These are phyloP conservation scores for Sebastolobus altivelis DNA, from an alignment of 2,797 vertebrate species.

Conservation along the genomic window DNA sequence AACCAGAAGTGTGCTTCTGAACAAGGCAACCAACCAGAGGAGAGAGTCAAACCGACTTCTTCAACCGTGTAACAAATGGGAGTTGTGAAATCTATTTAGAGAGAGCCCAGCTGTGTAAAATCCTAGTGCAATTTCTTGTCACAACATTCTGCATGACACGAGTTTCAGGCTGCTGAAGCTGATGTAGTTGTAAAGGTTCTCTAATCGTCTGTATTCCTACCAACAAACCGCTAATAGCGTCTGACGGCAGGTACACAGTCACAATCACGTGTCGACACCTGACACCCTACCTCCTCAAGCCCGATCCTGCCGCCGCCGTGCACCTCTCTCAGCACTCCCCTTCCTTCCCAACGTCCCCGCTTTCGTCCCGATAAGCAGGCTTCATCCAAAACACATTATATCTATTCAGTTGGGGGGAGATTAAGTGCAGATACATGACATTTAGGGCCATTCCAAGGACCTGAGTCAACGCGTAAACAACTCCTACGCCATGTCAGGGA, in stretches of 20 bases:
- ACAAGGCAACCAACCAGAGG: not conserved
- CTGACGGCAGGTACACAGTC: constrained; percentile 49
- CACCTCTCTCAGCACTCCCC: constrained; percentile 45
- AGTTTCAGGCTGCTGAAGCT: constrained; percentile 30
- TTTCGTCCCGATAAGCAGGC: constrained; percentile 63
- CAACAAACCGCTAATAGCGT: constrained; percentile 48
- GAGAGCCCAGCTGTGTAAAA: constrained; percentile 42
- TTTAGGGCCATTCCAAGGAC: constrained; percentile 77
- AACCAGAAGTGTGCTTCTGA: constrained; percentile 30
- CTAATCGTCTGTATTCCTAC: constrained; percentile 15
- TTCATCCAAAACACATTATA: constrained; percentile 72
- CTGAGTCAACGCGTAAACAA: constrained; percentile 81
- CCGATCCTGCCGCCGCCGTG: constrained; percentile 56
- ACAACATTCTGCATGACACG: constrained; percentile 32
- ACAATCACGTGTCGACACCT: constrained; percentile 42
- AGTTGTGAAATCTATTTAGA: constrained; percentile 64
- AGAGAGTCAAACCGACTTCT: constrained; percentile 1
- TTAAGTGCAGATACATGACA: constrained; percentile 78
- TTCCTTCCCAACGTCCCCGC: constrained; percentile 30
- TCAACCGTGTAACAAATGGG: constrained; percentile 29
- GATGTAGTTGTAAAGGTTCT: constrained; percentile 16
- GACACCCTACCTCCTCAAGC: constrained; percentile 57
- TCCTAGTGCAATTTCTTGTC: constrained; percentile 36
- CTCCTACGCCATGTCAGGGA: constrained; percentile 74
- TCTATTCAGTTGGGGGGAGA: constrained; percentile 63